Percentiles rank a stretch among this genome's conserved stretches.
phyloP scores from a whole-genome alignment of 2,797 vertebrate species.

The Falco columbarius region DNA sequence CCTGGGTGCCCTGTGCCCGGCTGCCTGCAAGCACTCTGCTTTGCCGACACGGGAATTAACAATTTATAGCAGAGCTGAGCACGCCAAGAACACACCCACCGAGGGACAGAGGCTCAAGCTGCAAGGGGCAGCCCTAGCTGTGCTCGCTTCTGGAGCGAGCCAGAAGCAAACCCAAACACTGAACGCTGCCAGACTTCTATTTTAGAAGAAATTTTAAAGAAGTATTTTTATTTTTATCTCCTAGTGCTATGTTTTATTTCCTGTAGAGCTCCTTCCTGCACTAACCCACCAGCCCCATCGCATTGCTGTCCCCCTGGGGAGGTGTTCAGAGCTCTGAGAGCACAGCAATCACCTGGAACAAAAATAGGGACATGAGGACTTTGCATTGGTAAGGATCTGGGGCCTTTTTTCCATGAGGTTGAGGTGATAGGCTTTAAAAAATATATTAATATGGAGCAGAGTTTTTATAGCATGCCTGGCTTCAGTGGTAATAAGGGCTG shows the following conservation, averaged over 20 bases:
- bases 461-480: background rate
- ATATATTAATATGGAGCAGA: fast-evolving
- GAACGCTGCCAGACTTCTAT: background rate
- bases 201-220: background rate
- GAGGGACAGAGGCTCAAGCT: background rate
- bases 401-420: background rate
- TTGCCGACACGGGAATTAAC: background rate
- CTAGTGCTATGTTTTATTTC: background rate
- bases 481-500: background rate
- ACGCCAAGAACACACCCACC: fast-evolving
- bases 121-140: background rate
- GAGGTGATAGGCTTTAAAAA: background rate
- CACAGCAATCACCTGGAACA: background rate
- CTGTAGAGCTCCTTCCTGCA: background rate
- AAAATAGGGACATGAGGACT: background rate
- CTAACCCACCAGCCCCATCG: background rate
- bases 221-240: background rate
- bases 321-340: background rate
- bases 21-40: background rate
- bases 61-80: background rate
- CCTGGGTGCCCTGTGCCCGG: fast-evolving
- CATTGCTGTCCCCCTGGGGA: background rate
- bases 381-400: background rate
- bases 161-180: background rate
- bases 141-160: fast-evolving